Percentiles rank a stretch among this genome's conserved stretches.
Evolutionary conservation across 2,888 invertebrate genomes (phyloP).

Genomic region (Entomobrya proxima): DNA sequence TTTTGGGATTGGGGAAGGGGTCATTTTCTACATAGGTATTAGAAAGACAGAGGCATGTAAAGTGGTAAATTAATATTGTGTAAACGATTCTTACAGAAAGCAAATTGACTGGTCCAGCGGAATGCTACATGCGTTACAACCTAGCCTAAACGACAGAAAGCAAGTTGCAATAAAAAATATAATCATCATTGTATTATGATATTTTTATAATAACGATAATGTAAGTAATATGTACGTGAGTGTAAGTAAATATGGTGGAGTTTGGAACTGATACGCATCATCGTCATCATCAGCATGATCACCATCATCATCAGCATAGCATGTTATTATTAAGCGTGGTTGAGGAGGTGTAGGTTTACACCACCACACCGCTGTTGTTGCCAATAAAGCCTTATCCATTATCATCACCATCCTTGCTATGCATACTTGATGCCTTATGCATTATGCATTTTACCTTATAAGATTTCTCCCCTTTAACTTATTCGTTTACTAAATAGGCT

Average conservation of each 20-base stretch:
- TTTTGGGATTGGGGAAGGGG: neutral
- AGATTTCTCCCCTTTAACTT: conserved; percentile 28
- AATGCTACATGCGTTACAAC: conserved; percentile 24
- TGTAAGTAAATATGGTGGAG: conserved; percentile 26
- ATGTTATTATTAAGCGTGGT: conserved; percentile 49
- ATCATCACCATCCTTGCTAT: conserved; percentile 13
- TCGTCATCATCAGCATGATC: neutral
- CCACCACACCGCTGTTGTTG: conserved; percentile 33
- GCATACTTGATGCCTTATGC: conserved; percentile 36
- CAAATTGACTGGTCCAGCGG: conserved; percentile 13
- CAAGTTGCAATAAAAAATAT: conserved; percentile 1
- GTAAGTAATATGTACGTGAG: conserved; percentile 2
- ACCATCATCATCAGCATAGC: neutral
- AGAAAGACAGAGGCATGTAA: conserved; percentile 6
- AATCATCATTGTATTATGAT: conserved; percentile 33
- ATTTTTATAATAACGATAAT: conserved; percentile 42
- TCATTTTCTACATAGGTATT: neutral
- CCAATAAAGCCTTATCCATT: conserved; percentile 32
- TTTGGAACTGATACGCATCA: conserved; percentile 39
- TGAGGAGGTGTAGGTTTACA: conserved; percentile 56
- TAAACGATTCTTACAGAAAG: neutral
- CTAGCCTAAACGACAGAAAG: conserved; percentile 28
- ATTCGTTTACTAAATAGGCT: conserved; percentile 35
- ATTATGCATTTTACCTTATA: conserved; percentile 49
- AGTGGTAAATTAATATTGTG: conserved; percentile 45